Evolutionary conservation across 2,888 invertebrate species (phyloP), one percentile per base, ranked within the genome.

Genomic region (Aporophyla nigra): DNA sequence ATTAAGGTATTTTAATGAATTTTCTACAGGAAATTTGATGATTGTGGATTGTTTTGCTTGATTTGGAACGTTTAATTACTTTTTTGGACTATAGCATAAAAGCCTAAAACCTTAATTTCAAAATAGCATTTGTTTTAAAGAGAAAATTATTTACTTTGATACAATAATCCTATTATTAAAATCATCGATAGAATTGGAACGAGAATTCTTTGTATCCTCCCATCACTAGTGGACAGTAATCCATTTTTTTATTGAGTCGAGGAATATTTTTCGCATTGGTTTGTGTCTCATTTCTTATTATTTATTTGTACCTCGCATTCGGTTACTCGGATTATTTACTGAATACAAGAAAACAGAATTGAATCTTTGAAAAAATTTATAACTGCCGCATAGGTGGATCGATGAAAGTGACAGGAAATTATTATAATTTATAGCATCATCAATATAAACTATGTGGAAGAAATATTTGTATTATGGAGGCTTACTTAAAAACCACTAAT

Each of bases 251-350:
- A 61, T 43, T n/a, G 49, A 54, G 19, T 58, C 53, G 16, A 40
- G 5, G 19, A 54, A 68, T 14, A 53, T 46, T 49, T 49, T 68
- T 76, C 58, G 71, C 63, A 54, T 59, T 54, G n/a, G 54, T 67
- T 71, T 54, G 14, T 68, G 71, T 76, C 83, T 76, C 68, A 54
- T 71, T 68, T 80, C 54, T 54, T 59, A 62, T 51, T 33, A 70
- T 82, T 59, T 82, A 71, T 76, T 43, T 49, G 12, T 62, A 21
- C 16, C 21, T 43, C 16, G 24, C 63, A 71, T 54, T 71, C 16
- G 10, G 2, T 27, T 68, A 49, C 43, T 51, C 7, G 33, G 58
- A 43, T 63, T 54, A 19, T 5, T 10, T 62, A 27, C 24, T 27
- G 49, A 66, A 27, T 66, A 5, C 21, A 33, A 21, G 14, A 6